These are phyloP conservation scores for Sarcophaga rosellei DNA, from an alignment of 2,888 invertebrate genomes.

Conservation along the genomic window DNA sequence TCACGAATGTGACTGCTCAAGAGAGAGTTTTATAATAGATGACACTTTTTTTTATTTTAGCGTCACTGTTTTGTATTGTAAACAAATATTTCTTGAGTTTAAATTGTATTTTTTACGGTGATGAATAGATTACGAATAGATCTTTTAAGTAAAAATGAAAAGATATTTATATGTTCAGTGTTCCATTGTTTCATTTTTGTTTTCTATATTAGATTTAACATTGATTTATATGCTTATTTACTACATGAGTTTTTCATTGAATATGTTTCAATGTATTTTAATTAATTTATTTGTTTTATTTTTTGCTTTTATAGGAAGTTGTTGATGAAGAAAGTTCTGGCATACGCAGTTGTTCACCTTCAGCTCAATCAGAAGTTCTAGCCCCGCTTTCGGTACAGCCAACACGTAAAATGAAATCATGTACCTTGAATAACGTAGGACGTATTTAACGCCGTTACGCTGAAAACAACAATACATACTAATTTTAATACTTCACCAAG, in stretches of 20 bases:
- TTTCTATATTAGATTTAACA: too few relatives aligned
- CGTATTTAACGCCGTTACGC: constrained; percentile 72
- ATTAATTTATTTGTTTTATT: constrained; percentile 51
- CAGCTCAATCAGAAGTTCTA: constrained; percentile 83
- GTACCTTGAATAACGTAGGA: constrained; percentile 86
- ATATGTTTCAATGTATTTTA: neutral
- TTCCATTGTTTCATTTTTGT: too few relatives aligned
- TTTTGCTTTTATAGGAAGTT: constrained; percentile 83
- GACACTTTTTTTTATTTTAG: too few relatives aligned
- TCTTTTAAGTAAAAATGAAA: too few relatives aligned
- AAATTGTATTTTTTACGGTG: too few relatives aligned
- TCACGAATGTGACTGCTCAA: too few relatives aligned
- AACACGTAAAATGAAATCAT: constrained; percentile 88
- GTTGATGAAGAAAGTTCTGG: constrained; percentile 84
- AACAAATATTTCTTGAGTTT: too few relatives aligned
- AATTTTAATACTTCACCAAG: neutral
- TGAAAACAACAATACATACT: constrained; percentile 15
- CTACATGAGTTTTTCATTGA: neutral
- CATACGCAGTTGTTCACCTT: constrained; percentile 80
- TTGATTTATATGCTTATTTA: too few relatives aligned
- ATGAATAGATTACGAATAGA: too few relatives aligned
- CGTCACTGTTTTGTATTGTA: too few relatives aligned
- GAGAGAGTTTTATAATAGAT: too few relatives aligned
- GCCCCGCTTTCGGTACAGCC: constrained; percentile 93
- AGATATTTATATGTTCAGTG: too few relatives aligned